Conservation (phyloP, 1,140 invertebrate genomes). For the Globodera ellingtonae region DNA sequence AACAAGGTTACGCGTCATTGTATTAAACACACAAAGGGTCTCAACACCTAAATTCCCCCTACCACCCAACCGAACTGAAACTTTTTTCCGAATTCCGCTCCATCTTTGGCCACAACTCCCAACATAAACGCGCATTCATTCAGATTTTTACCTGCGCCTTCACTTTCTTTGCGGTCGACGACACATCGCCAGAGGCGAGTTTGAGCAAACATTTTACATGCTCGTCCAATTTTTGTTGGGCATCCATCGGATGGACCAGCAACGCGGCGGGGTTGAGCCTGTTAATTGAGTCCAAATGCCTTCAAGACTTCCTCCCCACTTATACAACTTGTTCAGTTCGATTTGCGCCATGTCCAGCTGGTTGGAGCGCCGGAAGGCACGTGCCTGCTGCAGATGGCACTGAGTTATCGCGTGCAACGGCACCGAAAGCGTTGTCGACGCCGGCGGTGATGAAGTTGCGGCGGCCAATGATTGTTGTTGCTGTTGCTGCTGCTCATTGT, state of each 20-base stretch:
- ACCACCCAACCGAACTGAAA: no score
- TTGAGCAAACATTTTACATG: conserved; percentile 45
- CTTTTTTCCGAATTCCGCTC: no score
- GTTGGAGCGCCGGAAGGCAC: conserved; percentile 38
- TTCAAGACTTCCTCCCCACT: not conserved
- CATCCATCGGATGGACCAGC: conserved; percentile 37
- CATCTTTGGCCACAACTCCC: no score
- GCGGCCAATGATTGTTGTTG: not conserved
- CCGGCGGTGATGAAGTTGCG: not conserved
- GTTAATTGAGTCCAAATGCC: not conserved
- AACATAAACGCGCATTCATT: not conserved
- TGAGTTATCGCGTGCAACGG: conserved; percentile 44
- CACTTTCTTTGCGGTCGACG: conserved; percentile 1
- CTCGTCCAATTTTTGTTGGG: conserved; percentile 37
- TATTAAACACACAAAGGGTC: no score
- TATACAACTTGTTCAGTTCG: conserved; percentile 35
- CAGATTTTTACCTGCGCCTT: conserved; percentile 1
- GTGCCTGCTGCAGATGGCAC: conserved; percentile 41
- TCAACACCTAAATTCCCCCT: no score
- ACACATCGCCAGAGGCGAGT: conserved; percentile 13
- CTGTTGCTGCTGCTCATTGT: conserved; percentile 4
- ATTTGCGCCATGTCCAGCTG: conserved; percentile 46
- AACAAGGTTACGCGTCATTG: not conserved
- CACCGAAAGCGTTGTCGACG: conserved; percentile 19
- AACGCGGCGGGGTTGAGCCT: conserved; percentile 28